These are phyloP conservation scores for Augochlora pura DNA, from an alignment of 1,140 invertebrate genomes.

Conservation along the genomic window DNA sequence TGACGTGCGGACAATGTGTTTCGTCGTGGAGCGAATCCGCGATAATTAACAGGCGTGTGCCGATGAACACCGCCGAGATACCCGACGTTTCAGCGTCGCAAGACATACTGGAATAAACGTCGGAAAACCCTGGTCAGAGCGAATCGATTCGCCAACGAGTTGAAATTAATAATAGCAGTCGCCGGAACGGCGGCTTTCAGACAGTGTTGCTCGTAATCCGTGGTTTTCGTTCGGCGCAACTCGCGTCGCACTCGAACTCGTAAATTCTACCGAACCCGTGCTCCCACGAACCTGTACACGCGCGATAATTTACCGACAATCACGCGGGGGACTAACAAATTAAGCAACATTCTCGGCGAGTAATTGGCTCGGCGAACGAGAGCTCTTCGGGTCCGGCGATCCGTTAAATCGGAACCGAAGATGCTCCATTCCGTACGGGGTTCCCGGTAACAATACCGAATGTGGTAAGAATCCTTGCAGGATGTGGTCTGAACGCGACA, in stretches of 20 bases:
- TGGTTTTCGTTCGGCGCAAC: not conserved
- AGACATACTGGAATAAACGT: too few relatives aligned
- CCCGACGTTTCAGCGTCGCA: too few relatives aligned
- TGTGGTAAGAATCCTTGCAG: too few relatives aligned
- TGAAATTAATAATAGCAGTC: too few relatives aligned
- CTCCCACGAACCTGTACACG: not conserved
- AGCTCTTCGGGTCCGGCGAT: not conserved
- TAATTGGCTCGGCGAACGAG: not conserved
- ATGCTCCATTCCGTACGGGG: too few relatives aligned
- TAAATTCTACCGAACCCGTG: not conserved
- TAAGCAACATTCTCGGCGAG: not conserved
- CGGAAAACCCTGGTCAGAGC: too few relatives aligned
- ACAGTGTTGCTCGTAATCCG: not conserved
- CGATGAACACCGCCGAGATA: not conserved
- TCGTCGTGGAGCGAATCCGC: not conserved
- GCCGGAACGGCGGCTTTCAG: too few relatives aligned
- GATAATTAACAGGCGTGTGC: conserved; percentile 4
- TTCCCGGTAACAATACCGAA: too few relatives aligned
- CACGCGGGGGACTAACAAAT: not conserved
- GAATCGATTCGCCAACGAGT: too few relatives aligned
- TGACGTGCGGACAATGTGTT: conserved; percentile 7
- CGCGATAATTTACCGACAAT: not conserved
- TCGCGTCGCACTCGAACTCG: not conserved
- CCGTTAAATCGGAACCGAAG: not conserved
- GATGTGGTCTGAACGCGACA: too few relatives aligned